Base-by-base conservation (phyloP, 2,888 invertebrate genomes). In the Tuta absoluta region DNA sequence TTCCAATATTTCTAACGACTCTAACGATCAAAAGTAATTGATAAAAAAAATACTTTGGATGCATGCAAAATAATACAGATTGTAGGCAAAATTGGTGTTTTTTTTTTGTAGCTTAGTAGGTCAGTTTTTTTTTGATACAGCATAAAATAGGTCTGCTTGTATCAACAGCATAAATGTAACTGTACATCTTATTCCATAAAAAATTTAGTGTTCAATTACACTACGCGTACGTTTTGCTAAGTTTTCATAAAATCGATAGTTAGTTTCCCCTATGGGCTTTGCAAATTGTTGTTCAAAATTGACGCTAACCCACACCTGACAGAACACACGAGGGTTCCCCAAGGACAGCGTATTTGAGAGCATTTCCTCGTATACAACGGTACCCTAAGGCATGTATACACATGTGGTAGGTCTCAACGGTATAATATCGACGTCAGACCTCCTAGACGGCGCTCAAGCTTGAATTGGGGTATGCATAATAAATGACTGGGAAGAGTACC, bases 381-480 rank as follows among this genome's bases (percentile, higher is more conserved):
- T 23, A 51, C 23, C 51, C 19, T 23, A 3, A 45, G 45, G 45
- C 45, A 37, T 17, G 45, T 17, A 45, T 45, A 45, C 45, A n/a
- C 58, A 38, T 38, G 57, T 59, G 70, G 70, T 67, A 69, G 69
- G 67, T 74, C 75, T 71, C 74, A 63, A 63, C 66, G 72, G 75
- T 73, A 75, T 73, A 74, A 75, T 75, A 76, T 69, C 68, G 64
- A 76, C 68, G 74, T 73, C 74, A 71, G 71, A 72, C 70, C 69
- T 69, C 64, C 65, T 70, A 69, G 69, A 65, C 69, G 69, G 33
- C 33, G 33, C 33, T 33, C 70, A 71, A 72, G 75, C 69, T 72
- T 69, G 70, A 71, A 75, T 74, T 74, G 73, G 75, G 74, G 72
- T 71, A 77, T 79, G 74, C 75, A 78, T 76, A 75, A 78, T 80